Base-by-base conservation (phyloP, 2,113 vertebrate genomes). In the Nymphicus hollandicus region DNA sequence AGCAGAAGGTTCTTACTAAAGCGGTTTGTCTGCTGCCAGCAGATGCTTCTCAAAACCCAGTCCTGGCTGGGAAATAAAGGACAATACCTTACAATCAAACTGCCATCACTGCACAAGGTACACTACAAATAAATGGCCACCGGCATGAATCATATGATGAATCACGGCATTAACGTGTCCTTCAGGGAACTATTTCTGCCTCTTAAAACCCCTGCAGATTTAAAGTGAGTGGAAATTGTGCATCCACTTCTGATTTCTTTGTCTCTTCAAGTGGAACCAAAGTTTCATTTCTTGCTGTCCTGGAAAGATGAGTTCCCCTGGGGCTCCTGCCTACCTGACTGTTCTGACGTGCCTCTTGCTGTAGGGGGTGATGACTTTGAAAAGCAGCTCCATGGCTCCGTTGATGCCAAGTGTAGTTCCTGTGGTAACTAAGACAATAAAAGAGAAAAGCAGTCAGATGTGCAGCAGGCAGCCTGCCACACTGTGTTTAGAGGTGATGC, bases 311-410 rank as follows among this genome's bases (percentile, higher is more conserved):
- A 91, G 83, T 41, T 87, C 89, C 93, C 73, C 47, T 60, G 70
- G 47, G 83, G 81, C 41, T 74, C 17, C 37, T 93, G 98, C 98
- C 73, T 98, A 99, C 99, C 98, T 99, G 97, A 99, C 97, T 9
- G 97, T 97, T 72, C 87, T 97, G 64, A 98, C 91, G 52, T 97
- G 95, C 81, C 97, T 98, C 92, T 93, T 97, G 89, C 98, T 98
- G 66, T 98, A 98, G 17, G 98, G 98, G 61, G 98, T 98, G 92
- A 99, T 98, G 89, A 98, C 97, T 78, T 95, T 95, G 97, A 99
- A 98, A 91, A 99, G 97, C 65, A 98, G 94, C 39, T 99, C 99
- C 97, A 99, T 97, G 3, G 98, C 98, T 88, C 98, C 97, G 55
- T 98, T 99, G 93, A 98, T 97, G 39, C 98, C 99, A 66, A 99